phyloP scores from a whole-genome alignment of 2,888 invertebrate genomes.

The Drosophila rellima region DNA sequence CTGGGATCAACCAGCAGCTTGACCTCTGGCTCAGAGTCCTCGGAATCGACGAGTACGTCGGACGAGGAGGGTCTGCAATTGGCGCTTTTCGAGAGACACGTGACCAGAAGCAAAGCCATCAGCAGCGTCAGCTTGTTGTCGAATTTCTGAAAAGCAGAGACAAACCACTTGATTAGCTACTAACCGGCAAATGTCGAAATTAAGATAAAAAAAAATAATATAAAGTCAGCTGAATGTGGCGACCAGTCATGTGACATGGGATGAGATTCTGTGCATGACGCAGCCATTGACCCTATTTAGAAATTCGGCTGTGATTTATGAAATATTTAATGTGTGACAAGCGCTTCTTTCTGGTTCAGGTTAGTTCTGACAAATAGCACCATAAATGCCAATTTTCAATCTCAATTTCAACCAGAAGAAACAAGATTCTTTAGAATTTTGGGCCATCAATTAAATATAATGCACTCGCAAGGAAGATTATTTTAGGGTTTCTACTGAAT shows the following conservation, averaged over 20 bases:
- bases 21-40: background rate
- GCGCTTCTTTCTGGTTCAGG: conserved; percentile 50
- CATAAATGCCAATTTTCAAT: background rate
- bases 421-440: conserved; percentile 19
- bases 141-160: conserved; percentile 41
- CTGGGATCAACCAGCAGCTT: conserved; percentile 59
- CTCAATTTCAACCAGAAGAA: conserved; percentile 25
- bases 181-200: conserved; percentile 12
- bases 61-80: conserved; percentile 51
- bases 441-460: background rate
- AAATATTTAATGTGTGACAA: conserved; percentile 29
- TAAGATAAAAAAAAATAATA: conserved; percentile 12
- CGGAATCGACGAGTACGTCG: background rate
- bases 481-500: too few species aligned
- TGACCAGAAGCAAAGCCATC: conserved; percentile 41
- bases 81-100: conserved; percentile 11
- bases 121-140: conserved; percentile 29
- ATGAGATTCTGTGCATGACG: conserved; percentile 22
- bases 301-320: conserved; percentile 20
- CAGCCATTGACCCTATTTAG: conserved; percentile 46
- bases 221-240: conserved; percentile 24
- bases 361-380: conserved; percentile 39
- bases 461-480: background rate
- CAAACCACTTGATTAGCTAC: conserved; percentile 37
- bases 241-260: conserved; percentile 41